Base-by-base conservation (phyloP, 2,113 vertebrate species). In the Calyptomena viridis region DNA sequence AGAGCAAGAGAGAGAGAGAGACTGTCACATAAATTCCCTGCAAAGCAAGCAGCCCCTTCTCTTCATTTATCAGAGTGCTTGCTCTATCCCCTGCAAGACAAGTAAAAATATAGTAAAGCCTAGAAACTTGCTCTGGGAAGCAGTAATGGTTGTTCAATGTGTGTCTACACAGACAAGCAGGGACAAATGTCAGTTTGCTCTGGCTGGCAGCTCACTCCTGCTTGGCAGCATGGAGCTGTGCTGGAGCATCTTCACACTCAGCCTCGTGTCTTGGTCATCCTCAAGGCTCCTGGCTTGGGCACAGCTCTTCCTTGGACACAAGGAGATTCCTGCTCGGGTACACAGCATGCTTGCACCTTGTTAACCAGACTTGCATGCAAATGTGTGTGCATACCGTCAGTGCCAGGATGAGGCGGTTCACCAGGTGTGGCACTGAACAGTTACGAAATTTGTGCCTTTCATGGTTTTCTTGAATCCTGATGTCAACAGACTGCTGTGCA, bases 381-480 rank as follows among this genome's bases (percentile, higher is more conserved):
- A 4, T 0, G 1, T 39, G 22, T 77, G 31, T 0, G 0, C 3
- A 1, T 19, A 30, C 20, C 30, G n/a, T 49, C 60, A 16, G 60
- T 33, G 37, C 40, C 55, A 63, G 52, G 27, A 47, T 74, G 24
- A 77, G 27, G 63, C 40, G 77, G 59, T 47, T 89, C n/a, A 22
- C 37, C 31, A 60, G 33, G 20, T 73, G 31, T 25, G 0, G 46
- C 33, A 40, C 11, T 3, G 30, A 71, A 42, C 4, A 24, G 9
- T 35, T 88, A 33, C 11, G 31, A 76, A 66, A 92, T 73, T 6
- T 52, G 30, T 83, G 53, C 64, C 9, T 40, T 63, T 25, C 66
- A 40, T 0, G 1, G 7, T 56, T 89, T 93, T 58, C 52, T 58
- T 17, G 76, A 69, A 24, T 49, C 42, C 8, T 63, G 60, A 50